Base-by-base conservation (phyloP, 2,888 invertebrate species). In the Diaperis boleti region DNA sequence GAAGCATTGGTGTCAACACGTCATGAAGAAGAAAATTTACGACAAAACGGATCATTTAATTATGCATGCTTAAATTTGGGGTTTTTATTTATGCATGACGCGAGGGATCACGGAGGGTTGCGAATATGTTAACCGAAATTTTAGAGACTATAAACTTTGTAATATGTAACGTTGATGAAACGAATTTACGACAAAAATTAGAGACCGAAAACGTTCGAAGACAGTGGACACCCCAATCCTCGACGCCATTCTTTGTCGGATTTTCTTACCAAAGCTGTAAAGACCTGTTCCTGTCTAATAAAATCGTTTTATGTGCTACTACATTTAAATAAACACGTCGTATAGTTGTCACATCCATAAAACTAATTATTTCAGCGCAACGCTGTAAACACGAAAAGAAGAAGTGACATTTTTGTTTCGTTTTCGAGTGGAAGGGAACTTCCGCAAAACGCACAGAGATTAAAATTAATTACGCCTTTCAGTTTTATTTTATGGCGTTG, bases 71-170 rank as follows among this genome's bases (percentile, higher is more conserved):
- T 39, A 26, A 26, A 26, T 26, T 26, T 26, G 26, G 26, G 8
- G 26, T 26, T 26, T 26, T 26, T 26, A 26, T 26, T 26, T 26
- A 26, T 26, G 26, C 26, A 26, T 26, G 26, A 26, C n/a, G 26
- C n/a, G n/a, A 11, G 41, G n/a, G 3, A 42, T 42, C 18, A 42
- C 35, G n/a, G 17, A 33, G 33, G 14, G 33, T 8, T 18, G 8
- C 6, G 26, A 22, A 50, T 22, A 18, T 37, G 50, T 13, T 37
- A 20, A 10, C 29, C 37, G 37, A 50, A 52, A 52, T 52, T 52
- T 52, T 52, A 52, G 14, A 37, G 52, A 52, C 52, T 52, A 52
- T 52, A 52, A 52, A 52, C n/a, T 52, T 52, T 49, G 17, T 42
- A 42, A 42, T 49, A 49, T 33, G 47, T 49, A 49, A 49, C 33